These are phyloP conservation scores for Eurytoma californica DNA, from an alignment of 2,888 invertebrate genomes.

Conservation along the genomic window DNA sequence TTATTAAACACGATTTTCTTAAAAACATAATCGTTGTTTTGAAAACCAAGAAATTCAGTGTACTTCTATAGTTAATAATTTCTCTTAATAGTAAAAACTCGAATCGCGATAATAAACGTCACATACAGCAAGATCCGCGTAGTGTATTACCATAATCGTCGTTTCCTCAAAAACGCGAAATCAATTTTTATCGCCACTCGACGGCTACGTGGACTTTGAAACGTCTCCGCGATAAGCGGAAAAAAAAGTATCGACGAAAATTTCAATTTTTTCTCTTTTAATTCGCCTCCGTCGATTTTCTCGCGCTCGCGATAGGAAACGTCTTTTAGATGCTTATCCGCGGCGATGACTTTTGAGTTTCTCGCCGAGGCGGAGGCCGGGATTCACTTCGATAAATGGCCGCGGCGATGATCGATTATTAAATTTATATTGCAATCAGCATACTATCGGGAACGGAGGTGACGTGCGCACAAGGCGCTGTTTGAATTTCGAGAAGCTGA, in stretches of 20 bases:
- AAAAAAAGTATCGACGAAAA: background rate
- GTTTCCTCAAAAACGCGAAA: too few species aligned
- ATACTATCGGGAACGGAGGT: constrained; percentile 15
- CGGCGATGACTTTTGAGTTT: background rate
- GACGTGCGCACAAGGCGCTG: constrained; percentile 20
- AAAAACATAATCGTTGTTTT: too few species aligned
- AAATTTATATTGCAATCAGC: constrained; percentile 38
- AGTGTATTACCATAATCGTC: background rate
- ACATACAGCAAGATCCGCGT: background rate
- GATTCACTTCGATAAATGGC: constrained; percentile 22
- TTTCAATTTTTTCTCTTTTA: background rate
- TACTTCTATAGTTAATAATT: too few species aligned
- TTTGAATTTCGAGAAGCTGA: constrained; percentile 33
- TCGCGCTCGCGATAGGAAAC: background rate
- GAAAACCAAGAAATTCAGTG: too few species aligned
- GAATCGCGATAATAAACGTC: background rate
- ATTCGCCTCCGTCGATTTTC: background rate
- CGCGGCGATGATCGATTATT: constrained; percentile 42
- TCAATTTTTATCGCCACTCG: background rate
- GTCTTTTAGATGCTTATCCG: background rate
- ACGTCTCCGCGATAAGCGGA: background rate
- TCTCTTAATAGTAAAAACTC: too few species aligned
- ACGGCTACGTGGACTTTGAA: constrained; percentile 6
- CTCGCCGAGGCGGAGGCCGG: background rate
- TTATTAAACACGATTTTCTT: too few species aligned